Evolutionary conservation across 2,113 vertebrate species (phyloP).

Genomic region (Lepisosteus osseus): DNA sequence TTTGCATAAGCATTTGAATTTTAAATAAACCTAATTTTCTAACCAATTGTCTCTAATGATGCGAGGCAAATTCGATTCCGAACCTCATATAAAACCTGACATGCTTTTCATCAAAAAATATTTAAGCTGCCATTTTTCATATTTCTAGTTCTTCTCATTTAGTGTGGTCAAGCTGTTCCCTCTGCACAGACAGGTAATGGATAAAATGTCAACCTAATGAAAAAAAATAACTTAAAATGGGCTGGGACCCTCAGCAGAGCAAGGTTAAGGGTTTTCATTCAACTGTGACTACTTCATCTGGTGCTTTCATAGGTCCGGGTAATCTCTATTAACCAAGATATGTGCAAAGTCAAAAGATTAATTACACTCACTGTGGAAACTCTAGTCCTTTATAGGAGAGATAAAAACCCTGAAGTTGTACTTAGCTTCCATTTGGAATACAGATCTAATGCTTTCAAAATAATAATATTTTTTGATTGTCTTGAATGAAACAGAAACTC

Average conservation of each 20-base stretch:
- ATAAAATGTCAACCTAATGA: not conserved
- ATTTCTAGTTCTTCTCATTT: not conserved
- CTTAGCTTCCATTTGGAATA: too few species aligned
- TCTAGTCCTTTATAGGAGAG: too few species aligned
- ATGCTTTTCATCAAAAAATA: not conserved
- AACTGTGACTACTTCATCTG: not conserved
- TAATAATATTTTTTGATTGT: too few species aligned
- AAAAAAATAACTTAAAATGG: not conserved
- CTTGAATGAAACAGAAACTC: too few species aligned
- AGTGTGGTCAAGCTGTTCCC: not conserved
- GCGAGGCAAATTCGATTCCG: not conserved
- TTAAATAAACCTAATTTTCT: not conserved
- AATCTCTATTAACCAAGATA: not conserved
- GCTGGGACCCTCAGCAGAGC: not conserved
- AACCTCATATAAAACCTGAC: not conserved
- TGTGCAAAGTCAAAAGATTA: not conserved
- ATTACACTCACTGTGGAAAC: not conserved
- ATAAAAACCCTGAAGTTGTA: too few species aligned
- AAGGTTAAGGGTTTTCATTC: slow-evolving; percentile 4
- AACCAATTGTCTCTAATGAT: not conserved
- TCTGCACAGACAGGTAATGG: not conserved
- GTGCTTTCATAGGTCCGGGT: not conserved
- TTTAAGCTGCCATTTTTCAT: not conserved
- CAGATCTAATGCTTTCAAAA: too few species aligned
- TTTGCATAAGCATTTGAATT: not conserved